Conservation (phyloP, 2,888 invertebrate species). For the Amiota mariae region DNA sequence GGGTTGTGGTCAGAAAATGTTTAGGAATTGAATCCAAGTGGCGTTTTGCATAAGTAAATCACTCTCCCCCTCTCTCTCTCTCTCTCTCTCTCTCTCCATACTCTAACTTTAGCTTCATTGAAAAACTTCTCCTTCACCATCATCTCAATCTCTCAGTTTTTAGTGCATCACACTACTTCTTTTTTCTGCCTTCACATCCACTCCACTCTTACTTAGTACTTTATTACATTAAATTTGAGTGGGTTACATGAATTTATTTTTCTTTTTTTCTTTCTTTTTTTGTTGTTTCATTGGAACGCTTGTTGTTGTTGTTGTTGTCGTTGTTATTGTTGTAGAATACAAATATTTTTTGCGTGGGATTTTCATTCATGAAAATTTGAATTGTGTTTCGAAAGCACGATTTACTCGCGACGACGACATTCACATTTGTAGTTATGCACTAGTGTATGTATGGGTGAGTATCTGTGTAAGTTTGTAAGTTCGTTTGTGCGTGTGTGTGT, state of each 20-base stretch:
- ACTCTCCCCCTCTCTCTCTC: too few species aligned
- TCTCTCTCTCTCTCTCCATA: too few species aligned
- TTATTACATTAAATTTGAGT: conserved; percentile 16
- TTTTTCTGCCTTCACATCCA: too few species aligned
- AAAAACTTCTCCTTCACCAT: too few species aligned
- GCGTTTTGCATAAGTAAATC: too few species aligned
- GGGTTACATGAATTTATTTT: conserved; percentile 48
- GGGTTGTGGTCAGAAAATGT: too few species aligned
- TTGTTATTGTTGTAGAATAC: conserved; percentile 31
- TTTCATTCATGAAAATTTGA: conserved; percentile 71
- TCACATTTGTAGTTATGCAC: neutral
- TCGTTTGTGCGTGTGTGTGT: neutral
- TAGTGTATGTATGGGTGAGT: neutral
- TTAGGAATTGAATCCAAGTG: too few species aligned
- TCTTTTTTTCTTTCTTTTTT: neutral
- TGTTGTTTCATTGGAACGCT: neutral
- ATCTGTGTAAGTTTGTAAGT: neutral
- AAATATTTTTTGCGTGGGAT: conserved; percentile 64
- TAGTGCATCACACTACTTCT: too few species aligned
- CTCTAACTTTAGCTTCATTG: too few species aligned
- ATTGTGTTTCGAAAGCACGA: conserved; percentile 49
- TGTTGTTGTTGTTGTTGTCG: conserved; percentile 32
- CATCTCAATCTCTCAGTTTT: too few species aligned
- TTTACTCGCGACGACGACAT: conserved; percentile 43
- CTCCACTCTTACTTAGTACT: too few species aligned